Evolutionary conservation across 2,797 vertebrate genomes (phyloP).

Genomic region (Hippopotamyrus pictus): DNA sequence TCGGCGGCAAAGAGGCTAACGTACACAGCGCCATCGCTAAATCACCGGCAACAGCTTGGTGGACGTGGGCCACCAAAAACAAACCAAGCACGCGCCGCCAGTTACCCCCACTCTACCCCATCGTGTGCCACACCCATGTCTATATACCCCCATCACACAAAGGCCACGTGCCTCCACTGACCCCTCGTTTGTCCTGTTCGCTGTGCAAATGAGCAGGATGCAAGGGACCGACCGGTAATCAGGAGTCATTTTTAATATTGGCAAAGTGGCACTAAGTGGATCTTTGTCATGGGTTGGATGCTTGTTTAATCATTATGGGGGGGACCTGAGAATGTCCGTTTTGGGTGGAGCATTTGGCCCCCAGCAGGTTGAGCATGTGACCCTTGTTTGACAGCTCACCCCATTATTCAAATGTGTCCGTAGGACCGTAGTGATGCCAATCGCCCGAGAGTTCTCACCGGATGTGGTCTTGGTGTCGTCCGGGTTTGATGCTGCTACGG

Average conservation of each 20-base stretch:
- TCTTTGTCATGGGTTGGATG: background rate
- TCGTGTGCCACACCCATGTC: background rate
- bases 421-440: conserved; percentile 90
- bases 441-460: conserved; percentile 81
- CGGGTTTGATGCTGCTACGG: conserved; percentile 83
- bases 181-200: background rate
- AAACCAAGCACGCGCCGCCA: background rate
- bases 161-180: background rate
- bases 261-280: background rate
- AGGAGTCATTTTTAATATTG: background rate
- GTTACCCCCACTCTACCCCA: background rate
- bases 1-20: conserved; percentile 18
- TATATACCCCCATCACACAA: background rate
- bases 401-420: background rate
- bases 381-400: background rate
- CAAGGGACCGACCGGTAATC: background rate
- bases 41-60: conserved; percentile 51
- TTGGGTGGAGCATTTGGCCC: background rate
- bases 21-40: conserved; percentile 47
- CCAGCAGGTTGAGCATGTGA: background rate
- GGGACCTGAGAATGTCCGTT: background rate
- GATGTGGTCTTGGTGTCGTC: conserved; percentile 88
- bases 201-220: background rate
- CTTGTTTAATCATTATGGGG: background rate
- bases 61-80: background rate